Evolutionary conservation across 2,797 vertebrate species (phyloP), one percentile per base, ranked within the genome.

Genomic region (Sebastes itinus): DNA sequence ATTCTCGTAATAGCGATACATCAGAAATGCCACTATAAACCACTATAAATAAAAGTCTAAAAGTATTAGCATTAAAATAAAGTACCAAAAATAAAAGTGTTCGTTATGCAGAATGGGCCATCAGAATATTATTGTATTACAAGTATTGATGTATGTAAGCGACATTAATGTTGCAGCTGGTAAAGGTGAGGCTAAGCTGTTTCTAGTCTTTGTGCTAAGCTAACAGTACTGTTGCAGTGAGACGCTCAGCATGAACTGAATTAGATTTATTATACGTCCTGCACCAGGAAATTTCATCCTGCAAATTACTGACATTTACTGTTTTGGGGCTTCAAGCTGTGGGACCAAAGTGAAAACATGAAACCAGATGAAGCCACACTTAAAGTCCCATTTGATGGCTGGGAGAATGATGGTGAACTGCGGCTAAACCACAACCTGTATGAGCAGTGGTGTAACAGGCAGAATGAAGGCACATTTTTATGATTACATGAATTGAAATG

Each of bases 201-300:
- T 28, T 46, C 23, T 10, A 23, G 38, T 66, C 10, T 4, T 27
- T 28, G 3, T 27, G 35, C 23, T 46, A 27, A 46, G 3, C 22
- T 65, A 42, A 65, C 23, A 6, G 61, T 2, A n/a, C 2, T 11
- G 30, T 23, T 67, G 70, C 66, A 46, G 66, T 28, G 67, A 70
- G 65, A 75, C 20, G 28, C 27, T 79, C 52, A 20, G 35, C 61
- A 55, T 64, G 38, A 80, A 66, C 52, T 33, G 38, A 69, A 69
- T 72, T n/a, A 69, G 70, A 72, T 58, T 76, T 62, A 74, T 75
- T 77, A 78, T 46, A 66, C 54, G 13, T 80, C 23, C 61, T 49
- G 42, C 62, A 46, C 20, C 38, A 61, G 72, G 23, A 75, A 55
- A 42, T 30, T 55, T 58, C 60, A 60, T 75, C 72, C 52, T 30